phyloP scores from a whole-genome alignment of 92 coral and sea anemone genomes.

The Porites evermanni region DNA sequence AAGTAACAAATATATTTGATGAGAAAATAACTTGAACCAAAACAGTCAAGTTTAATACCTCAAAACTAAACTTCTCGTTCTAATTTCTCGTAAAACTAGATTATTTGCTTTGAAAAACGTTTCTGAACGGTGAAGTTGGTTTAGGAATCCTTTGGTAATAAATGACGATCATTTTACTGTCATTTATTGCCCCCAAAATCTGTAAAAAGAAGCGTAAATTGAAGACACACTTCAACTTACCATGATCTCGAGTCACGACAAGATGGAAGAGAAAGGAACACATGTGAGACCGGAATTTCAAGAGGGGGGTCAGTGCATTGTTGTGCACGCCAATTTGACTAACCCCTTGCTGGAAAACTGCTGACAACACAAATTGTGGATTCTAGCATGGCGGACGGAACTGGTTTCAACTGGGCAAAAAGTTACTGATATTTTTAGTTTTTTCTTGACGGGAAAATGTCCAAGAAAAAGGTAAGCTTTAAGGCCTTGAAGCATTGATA shows the following conservation, averaged over 20 bases:
- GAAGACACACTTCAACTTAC: constrained; percentile 37
- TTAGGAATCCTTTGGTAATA: background rate
- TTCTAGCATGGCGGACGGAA: constrained; percentile 74
- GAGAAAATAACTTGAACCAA: too few species aligned
- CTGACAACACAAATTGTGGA: constrained; percentile 53
- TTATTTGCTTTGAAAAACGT: background rate
- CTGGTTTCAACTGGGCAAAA: background rate
- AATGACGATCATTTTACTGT: background rate
- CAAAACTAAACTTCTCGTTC: too few species aligned
- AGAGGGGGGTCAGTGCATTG: constrained; percentile 60
- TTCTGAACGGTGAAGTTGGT: background rate
- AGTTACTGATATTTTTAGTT: background rate
- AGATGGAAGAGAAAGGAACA: constrained; percentile 62
- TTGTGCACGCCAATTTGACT: background rate
- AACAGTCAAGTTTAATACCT: too few species aligned
- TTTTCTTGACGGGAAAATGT: constrained; percentile 11
- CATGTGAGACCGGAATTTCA: constrained; percentile 54
- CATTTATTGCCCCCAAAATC: background rate
- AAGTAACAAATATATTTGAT: too few species aligned
- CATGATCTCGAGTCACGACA: constrained; percentile 58
- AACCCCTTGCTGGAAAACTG: constrained; percentile 16
- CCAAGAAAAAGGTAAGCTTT: constrained; percentile 35
- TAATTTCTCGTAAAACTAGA: background rate
- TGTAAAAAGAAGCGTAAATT: background rate
- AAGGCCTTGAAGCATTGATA: background rate